Conservation (phyloP, 2,888 invertebrate species). For the Helleia helle region DNA sequence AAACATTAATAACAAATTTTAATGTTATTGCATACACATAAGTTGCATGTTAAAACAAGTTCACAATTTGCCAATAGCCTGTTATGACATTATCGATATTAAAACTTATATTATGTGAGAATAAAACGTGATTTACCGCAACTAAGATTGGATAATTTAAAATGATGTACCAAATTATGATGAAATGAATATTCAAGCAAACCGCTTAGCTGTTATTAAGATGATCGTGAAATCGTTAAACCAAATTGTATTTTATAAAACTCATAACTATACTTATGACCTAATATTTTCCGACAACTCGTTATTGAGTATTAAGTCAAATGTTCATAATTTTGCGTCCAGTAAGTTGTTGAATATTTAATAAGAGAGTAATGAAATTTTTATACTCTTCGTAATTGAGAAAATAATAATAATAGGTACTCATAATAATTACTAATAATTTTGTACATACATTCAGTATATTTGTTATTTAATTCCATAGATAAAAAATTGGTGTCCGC, state of each 20-base stretch:
- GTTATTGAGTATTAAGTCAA: conserved; percentile 43
- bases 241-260: conserved; percentile 71
- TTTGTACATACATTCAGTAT: too few relatives aligned
- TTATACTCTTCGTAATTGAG: too few relatives aligned
- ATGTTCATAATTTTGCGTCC: too few relatives aligned
- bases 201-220: conserved; percentile 68
- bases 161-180: conserved; percentile 68
- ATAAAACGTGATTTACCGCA: conserved; percentile 40
- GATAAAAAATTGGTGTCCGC: too few relatives aligned
- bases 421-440: too few relatives aligned
- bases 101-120: conserved; percentile 35
- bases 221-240: conserved; percentile 68
- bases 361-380: too few relatives aligned
- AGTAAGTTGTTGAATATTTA: too few relatives aligned
- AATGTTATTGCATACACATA: not conserved
- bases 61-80: not conserved
- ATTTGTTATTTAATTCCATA: too few relatives aligned
- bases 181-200: conserved; percentile 70
- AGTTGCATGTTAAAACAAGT: not conserved
- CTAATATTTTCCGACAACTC: conserved; percentile 66
- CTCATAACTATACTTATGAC: conserved; percentile 68
- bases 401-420: too few relatives aligned
- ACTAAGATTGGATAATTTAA: conserved; percentile 58
- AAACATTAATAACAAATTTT: not conserved
- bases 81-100: not conserved